phyloP scores from a whole-genome alignment of 2,888 invertebrate species.

The Anaspis maculata region DNA sequence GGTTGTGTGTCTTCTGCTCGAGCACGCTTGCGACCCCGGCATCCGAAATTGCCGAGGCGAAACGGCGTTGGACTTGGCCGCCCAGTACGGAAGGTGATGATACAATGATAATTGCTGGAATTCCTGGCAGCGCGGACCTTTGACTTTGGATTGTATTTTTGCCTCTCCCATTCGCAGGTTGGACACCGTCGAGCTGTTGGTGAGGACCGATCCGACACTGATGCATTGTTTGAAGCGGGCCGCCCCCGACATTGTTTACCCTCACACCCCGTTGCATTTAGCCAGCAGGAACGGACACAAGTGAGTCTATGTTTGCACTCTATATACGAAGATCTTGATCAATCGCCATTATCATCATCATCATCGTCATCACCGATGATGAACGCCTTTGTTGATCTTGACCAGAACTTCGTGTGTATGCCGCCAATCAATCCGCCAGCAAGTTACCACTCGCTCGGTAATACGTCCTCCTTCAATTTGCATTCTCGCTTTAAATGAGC shows the following conservation, averaged over 20 bases:
- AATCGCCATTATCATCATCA: conserved; percentile 1
- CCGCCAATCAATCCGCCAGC: no score
- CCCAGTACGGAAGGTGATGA: conserved; percentile 75
- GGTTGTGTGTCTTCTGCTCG: conserved; percentile 73
- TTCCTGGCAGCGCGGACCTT: no score
- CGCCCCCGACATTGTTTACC: conserved; percentile 47
- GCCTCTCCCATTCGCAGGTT: conserved; percentile 49
- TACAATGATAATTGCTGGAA: conserved; percentile 1
- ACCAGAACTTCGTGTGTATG: no score
- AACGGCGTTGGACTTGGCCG: conserved; percentile 88
- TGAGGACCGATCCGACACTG: conserved; percentile 75
- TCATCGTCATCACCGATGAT: not conserved
- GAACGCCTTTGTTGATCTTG: no score
- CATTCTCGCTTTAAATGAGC: conserved; percentile 16
- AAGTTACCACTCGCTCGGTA: no score
- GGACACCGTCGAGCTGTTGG: conserved; percentile 80
- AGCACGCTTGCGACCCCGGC: conserved; percentile 80
- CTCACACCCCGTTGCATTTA: conserved; percentile 83
- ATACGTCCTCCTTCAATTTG: no score
- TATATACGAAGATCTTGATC: not conserved
- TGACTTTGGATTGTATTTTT: no score
- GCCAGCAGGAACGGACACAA: conserved; percentile 89
- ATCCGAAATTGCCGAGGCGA: conserved; percentile 82
- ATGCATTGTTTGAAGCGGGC: conserved; percentile 62
- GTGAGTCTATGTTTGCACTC: conserved; percentile 49